Base-by-base conservation (phyloP, 2,113 vertebrate genomes). In the Rhodinocichla rosea region DNA sequence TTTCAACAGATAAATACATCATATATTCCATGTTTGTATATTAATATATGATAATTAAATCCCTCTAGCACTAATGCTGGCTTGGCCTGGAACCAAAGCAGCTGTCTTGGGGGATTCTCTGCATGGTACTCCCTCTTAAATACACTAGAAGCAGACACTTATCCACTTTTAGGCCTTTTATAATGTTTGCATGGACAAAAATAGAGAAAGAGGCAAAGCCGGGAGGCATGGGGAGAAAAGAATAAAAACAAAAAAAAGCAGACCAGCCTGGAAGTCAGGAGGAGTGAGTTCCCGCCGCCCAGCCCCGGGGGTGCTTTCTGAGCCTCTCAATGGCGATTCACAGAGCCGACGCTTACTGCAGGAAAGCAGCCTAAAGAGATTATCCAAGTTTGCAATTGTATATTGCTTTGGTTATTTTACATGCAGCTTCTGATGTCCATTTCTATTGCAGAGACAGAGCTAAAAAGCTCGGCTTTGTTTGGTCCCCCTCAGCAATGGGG, bases 41-140 rank as follows among this genome's bases (percentile, higher is more conserved):
- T 95, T 97, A 97, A 97, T 97, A 70, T 97, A 96, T 97, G 95
- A 91, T 97, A 97, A 97, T 97, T 94, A 96, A 97, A 95, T 97
- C 97, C 83, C 87, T 93, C 45, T 71, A 94, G 90, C 77, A 74
- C 94, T 96, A 95, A 96, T 92, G 93, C 89, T 1, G 16, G 89
- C 95, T 96, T 97, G 95, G 94, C 95, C 95, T 95, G 95, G 87
- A 95, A 97, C 95, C 96, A 97, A 95, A 97, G 96, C 95, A 97
- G 94, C 94, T 96, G 95, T 92, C 97, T 97, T 94, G 70, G 74
- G 95, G 89, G 93, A 96, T 97, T 96, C 95, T 97, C 96, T 96
- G 96, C 96, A 92, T 80, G 95, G 87, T 50, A 93, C 86, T 97
- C 90, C 89, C 87, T 95, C 94, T 96, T 94, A 91, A 91, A 96